Evolutionary conservation across 2,888 invertebrate genomes (phyloP).

Genomic region (Lepidocyrtoides sp.): DNA sequence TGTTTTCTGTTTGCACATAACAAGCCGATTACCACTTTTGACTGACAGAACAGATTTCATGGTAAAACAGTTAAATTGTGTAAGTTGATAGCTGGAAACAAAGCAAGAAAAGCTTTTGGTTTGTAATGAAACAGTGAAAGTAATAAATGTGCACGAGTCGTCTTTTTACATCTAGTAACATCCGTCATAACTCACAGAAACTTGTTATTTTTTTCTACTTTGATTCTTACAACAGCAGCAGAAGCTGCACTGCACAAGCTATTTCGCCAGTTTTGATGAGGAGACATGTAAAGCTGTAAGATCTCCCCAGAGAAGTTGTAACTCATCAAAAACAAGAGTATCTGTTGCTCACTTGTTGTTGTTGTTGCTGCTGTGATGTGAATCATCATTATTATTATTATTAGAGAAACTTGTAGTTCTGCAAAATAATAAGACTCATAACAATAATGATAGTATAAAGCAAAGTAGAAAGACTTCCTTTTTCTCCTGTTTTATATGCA

Average conservation of each 20-base stretch:
- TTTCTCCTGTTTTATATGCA: background rate
- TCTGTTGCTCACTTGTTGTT: conserved; percentile 71
- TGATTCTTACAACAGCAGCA: conserved; percentile 4
- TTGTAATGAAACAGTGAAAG: conserved; percentile 12
- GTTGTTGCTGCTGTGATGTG: conserved; percentile 27
- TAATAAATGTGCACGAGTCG: conserved; percentile 15
- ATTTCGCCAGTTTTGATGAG: conserved; percentile 53
- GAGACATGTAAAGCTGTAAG: conserved; percentile 34
- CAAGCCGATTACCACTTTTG: background rate
- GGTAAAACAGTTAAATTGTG: background rate
- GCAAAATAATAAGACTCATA: conserved; percentile 43
- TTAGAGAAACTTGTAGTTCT: conserved; percentile 17
- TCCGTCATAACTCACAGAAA: background rate
- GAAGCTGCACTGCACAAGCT: background rate
- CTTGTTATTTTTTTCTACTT: conserved; percentile 30
- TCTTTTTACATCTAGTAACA: background rate
- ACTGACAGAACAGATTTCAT: background rate
- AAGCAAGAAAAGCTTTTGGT: no score
- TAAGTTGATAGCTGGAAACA: background rate
- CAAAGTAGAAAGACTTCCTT: background rate
- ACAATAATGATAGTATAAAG: conserved; percentile 24
- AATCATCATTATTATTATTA: conserved; percentile 34
- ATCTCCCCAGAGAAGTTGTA: conserved; percentile 62
- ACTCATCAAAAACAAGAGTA: conserved; percentile 55
- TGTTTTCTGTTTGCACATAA: no score